phyloP scores from a whole-genome alignment of 2,113 vertebrate species.

The Alosa alosa region DNA sequence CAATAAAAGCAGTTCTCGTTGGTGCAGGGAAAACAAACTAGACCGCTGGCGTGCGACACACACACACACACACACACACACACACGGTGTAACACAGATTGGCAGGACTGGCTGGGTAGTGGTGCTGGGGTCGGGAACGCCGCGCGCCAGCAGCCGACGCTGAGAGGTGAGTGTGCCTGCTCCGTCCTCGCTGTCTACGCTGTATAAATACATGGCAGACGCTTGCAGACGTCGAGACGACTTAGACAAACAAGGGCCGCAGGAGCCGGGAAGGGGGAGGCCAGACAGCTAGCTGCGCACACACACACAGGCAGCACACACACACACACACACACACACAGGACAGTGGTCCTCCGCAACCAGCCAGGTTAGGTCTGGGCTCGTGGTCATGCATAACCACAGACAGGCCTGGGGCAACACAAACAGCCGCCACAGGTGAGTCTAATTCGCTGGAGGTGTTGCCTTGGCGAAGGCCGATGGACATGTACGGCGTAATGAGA shows the following conservation, averaged over 20 bases:
- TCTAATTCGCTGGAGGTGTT: not conserved
- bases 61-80: no score
- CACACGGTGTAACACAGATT: no score
- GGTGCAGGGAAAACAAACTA: no score
- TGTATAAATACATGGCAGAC: conserved; percentile 47
- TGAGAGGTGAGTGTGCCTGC: not conserved
- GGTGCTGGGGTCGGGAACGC: not conserved
- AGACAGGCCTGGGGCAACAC: not conserved
- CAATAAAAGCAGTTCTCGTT: no score
- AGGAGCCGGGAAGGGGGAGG: not conserved
- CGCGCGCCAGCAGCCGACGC: not conserved
- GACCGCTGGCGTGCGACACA: no score
- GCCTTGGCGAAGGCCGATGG: not conserved
- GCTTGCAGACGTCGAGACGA: conserved; percentile 24
- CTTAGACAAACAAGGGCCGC: conserved; percentile 38
- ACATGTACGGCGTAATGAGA: not conserved
- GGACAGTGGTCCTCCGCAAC: not conserved
- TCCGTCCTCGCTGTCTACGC: not conserved
- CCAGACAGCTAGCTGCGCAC: not conserved
- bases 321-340: conserved; percentile 16
- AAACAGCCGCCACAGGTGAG: not conserved
- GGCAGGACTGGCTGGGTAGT: not conserved
- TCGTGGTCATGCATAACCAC: not conserved
- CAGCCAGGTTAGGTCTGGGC: conserved; percentile 1
- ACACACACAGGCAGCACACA: not conserved